Evolutionary conservation across 2,797 vertebrate genomes (phyloP), one percentile per base, ranked within the genome.

Genomic region (Sebastes minor): DNA sequence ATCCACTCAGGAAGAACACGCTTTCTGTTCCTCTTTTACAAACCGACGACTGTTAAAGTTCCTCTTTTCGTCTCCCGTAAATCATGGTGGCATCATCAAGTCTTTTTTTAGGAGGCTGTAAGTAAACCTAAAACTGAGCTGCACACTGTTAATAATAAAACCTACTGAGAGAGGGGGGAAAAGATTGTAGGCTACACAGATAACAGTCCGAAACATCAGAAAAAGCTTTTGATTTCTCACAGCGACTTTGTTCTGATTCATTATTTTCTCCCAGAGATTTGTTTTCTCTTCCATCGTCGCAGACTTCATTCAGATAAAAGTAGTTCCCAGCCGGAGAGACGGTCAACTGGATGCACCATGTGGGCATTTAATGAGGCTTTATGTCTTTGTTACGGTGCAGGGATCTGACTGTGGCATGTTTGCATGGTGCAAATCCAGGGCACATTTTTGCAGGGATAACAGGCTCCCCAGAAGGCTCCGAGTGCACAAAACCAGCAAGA

Each of bases 1-100:
- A 59, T 69, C 62, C 32, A 5, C 27, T 69, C 23, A 14, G 76
- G 59, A 70, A 83, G 75, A 33, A 32, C 32, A 32, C 1, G 1
- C 28, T 76, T 64, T 78, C 78, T 79, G 82, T 93, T 92, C 90
- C 92, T 89, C 84, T 92, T 93, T 92, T 76, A 49, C 65, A 82
- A 93, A 93, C 90, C 0, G 86, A 81, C 83, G 20, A 16, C 59
- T 33, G 46, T 68, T 77, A 18, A 12, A 91, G 27, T 94, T 94
- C 92, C 91, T 83, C 88, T 84, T 92, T 88, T 85, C 72, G 5
- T 64, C 76, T 85, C 73, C 82, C 14, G 78, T 76, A 74, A 89
- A 83, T 56, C 70, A 9, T 61, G 6, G 12, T 60, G 6, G 46
- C 62, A 55, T 70, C 52, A 70, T 30, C 25, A 11, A 67, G 9